Percentiles rank a stretch among this genome's conserved stretches.
Evolutionary conservation across 2,113 vertebrate species (phyloP).

Genomic region (Neogobius melanostomus): DNA sequence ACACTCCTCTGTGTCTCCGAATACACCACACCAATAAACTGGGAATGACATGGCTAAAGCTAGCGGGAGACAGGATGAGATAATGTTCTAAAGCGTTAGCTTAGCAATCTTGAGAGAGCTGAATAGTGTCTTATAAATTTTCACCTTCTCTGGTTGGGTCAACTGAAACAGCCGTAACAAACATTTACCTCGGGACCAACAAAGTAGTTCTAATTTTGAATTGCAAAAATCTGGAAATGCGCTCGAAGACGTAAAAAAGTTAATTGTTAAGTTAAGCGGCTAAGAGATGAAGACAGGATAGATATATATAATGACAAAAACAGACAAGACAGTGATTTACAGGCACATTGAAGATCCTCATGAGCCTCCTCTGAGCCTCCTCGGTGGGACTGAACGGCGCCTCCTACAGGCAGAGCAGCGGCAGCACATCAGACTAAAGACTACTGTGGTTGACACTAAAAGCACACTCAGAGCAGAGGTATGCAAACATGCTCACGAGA

Average conservation of each 20-base stretch:
- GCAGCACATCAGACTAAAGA: slow-evolving; percentile 63
- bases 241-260: too few species aligned
- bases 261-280: too few species aligned
- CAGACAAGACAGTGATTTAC: slow-evolving; percentile 72
- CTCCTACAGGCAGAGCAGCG: slow-evolving; percentile 84
- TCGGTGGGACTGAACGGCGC: slow-evolving; percentile 79
- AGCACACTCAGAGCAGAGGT: not conserved
- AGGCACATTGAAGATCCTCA: slow-evolving; percentile 90
- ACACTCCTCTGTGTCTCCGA: not conserved
- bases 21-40: slow-evolving; percentile 6
- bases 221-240: too few species aligned
- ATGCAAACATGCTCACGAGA: too few species aligned
- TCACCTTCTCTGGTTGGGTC: too few species aligned
- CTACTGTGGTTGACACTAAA: slow-evolving; percentile 3
- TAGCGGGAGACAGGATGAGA: not conserved
- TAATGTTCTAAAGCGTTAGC: not conserved
- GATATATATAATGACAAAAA: not conserved
- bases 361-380: slow-evolving; percentile 87
- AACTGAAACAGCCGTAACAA: too few species aligned
- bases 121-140: too few species aligned
- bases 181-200: too few species aligned
- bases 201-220: not conserved
- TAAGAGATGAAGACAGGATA: not conserved
- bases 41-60: not conserved
- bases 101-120: not conserved